Percentiles rank a stretch among this genome's conserved stretches.
These are phyloP conservation scores for Tachysurus vachellii DNA, from an alignment of 2,113 vertebrate genomes.

Conservation along the genomic window DNA sequence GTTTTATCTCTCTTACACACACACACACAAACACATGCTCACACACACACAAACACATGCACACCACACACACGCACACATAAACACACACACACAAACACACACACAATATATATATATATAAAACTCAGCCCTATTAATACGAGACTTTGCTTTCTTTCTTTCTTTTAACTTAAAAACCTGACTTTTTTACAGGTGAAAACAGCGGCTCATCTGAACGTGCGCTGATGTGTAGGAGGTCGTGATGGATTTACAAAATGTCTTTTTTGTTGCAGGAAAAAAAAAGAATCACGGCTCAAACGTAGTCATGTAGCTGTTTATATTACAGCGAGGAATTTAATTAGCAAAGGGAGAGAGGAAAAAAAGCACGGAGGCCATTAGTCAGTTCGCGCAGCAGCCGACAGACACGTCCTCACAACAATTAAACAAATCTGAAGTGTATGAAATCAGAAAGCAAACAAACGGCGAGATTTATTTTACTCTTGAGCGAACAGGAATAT, in stretches of 20 bases:
- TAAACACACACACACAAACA: not conserved
- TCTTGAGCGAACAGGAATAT: not conserved
- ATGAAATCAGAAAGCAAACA: not conserved
- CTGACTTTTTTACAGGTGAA: not conserved
- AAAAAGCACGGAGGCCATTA: not conserved
- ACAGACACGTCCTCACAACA: not conserved
- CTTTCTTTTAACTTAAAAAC: not conserved
- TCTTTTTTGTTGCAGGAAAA: not conserved
- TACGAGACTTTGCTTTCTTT: not conserved
- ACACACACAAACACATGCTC: not conserved
- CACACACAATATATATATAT: not conserved
- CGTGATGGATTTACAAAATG: not conserved
- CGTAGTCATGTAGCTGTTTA: slow-evolving; percentile 22
- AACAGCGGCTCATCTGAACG: not conserved
- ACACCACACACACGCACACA: no score
- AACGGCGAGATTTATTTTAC: not conserved
- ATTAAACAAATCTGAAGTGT: not conserved
- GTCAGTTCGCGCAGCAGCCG: not conserved
- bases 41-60: not conserved
- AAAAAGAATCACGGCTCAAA: slow-evolving; percentile 16
- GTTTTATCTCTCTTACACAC: no score
- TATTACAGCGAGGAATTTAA: slow-evolving; percentile 27
- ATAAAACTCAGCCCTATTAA: not conserved
- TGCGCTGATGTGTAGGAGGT: slow-evolving; percentile 9
- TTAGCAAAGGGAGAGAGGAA: not conserved